phyloP scores from a whole-genome alignment of 1,140 invertebrate genomes.

The Panulirus ornatus region DNA sequence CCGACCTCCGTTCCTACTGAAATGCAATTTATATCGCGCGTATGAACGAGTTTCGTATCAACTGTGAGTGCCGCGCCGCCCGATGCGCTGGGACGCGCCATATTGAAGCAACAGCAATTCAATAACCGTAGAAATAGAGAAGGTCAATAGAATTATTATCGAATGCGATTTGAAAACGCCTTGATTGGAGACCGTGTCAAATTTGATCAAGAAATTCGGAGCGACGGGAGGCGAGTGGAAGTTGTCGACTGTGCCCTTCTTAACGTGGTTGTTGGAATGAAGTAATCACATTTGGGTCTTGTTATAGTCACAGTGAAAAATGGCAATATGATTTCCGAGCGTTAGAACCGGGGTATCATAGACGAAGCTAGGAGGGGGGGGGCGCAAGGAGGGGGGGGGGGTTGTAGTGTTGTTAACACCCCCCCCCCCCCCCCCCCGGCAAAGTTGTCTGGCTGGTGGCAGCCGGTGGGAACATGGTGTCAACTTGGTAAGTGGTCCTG shows the following conservation, averaged over 20 bases:
- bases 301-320: conserved; percentile 63
- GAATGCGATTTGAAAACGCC: conserved; percentile 65
- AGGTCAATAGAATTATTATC: conserved; percentile 71
- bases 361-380: background rate
- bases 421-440: background rate
- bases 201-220: conserved; percentile 67
- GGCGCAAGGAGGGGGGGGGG: background rate
- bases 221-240: conserved; percentile 39
- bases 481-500: background rate
- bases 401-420: background rate
- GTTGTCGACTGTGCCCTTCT: conserved; percentile 49
- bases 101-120: conserved; percentile 44
- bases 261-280: conserved; percentile 60
- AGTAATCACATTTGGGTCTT: conserved; percentile 66
- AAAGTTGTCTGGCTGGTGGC: background rate
- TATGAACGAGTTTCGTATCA: conserved; percentile 40
- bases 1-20: conserved; percentile 2
- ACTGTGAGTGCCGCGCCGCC: conserved; percentile 28
- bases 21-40: conserved; percentile 61
- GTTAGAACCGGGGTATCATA: conserved; percentile 35
- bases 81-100: conserved; percentile 13
- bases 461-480: background rate
- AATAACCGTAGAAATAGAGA: conserved; percentile 70
- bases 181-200: conserved; percentile 69
- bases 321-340: conserved; percentile 34